Base-by-base conservation (phyloP, 1,140 invertebrate species). In the Neodiprion pinetum region DNA sequence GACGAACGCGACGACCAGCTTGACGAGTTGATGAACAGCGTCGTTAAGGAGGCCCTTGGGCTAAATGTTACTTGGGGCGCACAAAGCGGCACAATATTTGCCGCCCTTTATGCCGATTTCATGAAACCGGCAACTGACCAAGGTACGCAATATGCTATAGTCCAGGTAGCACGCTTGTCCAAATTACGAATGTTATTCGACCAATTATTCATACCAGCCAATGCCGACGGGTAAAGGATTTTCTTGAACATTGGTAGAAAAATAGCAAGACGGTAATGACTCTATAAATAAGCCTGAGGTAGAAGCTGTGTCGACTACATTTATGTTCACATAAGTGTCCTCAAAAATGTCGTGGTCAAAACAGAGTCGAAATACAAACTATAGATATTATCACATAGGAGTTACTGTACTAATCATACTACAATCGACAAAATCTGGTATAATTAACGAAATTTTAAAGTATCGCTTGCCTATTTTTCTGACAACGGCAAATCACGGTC, bases 71-170 rank as follows among this genome's bases (percentile, higher is more conserved):
- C 78, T 9, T 96, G 94, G 92, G 92, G 91, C 61, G 82, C 79
- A 8, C 92, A 93, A 80, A 90, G 90, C 8, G 76, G 77, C 7
- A 40, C 74, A 0, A 95, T 96, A 0, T 96, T 96, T 84, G 74
- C 81, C 50, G 85, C 82, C 12, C 90, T 95, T 47, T 76, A 73
- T 17, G 91, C 76, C 21, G 96, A 97, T 82, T 97, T 97, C 80
- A 97, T 97, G 95, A 95, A 95, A 82, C 94, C 95, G 12, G 95
- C 94, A 40, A 91, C 92, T 11, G 81, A 93, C 67, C 89, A 92
- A 80, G 91, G 92, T 94, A 83, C 84, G 87, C 82, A 40, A 61
- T 17, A 12, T 12, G 1, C 5, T 40, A 40, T 5, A 61, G 53
- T 53, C 73, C 28, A 40, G 28, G 28, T 40, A 40, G 7, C 23